Evolutionary conservation across 37 sponge, comb jelly and placozoan species (phyloP), one percentile per base, ranked within the genome.

Genomic region (Diacarnus erythraeanus): DNA sequence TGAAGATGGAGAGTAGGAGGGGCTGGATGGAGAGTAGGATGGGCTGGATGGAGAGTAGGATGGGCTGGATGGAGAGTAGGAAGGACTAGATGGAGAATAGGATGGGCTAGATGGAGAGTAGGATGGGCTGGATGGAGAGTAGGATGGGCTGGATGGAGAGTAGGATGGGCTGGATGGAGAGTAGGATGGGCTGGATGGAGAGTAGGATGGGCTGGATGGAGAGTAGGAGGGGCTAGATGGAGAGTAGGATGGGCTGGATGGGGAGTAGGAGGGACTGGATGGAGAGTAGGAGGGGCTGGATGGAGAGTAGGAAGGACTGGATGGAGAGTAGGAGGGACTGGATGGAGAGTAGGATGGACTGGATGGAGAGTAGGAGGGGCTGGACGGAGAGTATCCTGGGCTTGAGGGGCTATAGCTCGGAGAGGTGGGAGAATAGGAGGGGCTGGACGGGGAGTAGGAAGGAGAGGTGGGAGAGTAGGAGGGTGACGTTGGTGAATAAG

Each of bases 401-500:
- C 85, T 83, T n/a, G 92, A 43, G 5, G 99, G 99, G 23, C 81
- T 77, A 59, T 98, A 87, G 31, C 75, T 74, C 15, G 98, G 99
- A 0, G 90, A 88, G 20, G 99, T 88, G 1, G 99, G 99, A 18
- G 90, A 83, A 78, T 98, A 96, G 22, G 82, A 75, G 12, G 99
- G 97, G 27, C 88, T 86, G n/a, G 96, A 74, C n/a, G 99, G 99
- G 41, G 86, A 82, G 67, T 98, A 98, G 9, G 74, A 59, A 1
- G 97, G 97, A 31, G 83, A 79, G 0, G 84, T 79, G 38, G 97
- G 97, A 34, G 86, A 81, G 83, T 97, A 97, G 74, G 89, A 77
- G 22, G 96, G 99, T 0, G 91, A 88, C 15, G 99, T 83, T 3
- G 99, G 99, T 12, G 91, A 84, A 76, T 99, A 97, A n/a, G 83